Evolutionary conservation across 2,888 invertebrate species (phyloP).

Genomic region (Tipula confusa): DNA sequence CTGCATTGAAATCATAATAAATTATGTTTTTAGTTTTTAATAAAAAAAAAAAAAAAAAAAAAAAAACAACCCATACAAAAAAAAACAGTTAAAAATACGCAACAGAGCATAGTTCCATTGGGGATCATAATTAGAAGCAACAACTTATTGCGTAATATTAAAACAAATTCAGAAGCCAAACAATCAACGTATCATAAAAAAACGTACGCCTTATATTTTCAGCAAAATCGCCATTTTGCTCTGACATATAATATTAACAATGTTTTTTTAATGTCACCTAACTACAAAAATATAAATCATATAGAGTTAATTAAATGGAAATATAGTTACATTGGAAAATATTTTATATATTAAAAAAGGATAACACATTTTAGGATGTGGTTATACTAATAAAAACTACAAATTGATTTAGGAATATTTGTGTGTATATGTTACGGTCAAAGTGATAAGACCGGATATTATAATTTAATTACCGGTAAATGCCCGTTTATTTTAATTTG

Average conservation of each 20-base stretch:
- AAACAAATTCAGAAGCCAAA: not conserved
- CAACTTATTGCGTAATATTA: not conserved
- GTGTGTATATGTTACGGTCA: too few species aligned
- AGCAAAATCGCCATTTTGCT: not conserved
- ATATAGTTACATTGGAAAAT: not conserved
- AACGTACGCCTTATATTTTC: constrained; percentile 32
- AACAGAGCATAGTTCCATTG: constrained; percentile 21
- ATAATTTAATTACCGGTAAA: too few species aligned
- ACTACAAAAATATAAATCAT: not conserved
- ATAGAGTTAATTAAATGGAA: not conserved
- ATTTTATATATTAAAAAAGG: not conserved
- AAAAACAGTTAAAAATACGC: not conserved
- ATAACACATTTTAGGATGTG: not conserved
- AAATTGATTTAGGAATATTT: not conserved
- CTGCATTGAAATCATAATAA: not conserved
- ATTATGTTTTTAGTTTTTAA: constrained; percentile 27
- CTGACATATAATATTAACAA: not conserved
- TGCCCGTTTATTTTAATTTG: too few species aligned
- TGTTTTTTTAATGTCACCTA: not conserved
- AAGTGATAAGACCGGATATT: too few species aligned
- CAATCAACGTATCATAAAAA: constrained; percentile 31
- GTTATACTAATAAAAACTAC: not conserved
- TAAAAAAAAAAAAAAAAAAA: not conserved
- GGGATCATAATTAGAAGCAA: constrained; percentile 4
- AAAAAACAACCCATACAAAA: not conserved